phyloP scores from a whole-genome alignment of 2,113 vertebrate species.

The Mastomys coucha region DNA sequence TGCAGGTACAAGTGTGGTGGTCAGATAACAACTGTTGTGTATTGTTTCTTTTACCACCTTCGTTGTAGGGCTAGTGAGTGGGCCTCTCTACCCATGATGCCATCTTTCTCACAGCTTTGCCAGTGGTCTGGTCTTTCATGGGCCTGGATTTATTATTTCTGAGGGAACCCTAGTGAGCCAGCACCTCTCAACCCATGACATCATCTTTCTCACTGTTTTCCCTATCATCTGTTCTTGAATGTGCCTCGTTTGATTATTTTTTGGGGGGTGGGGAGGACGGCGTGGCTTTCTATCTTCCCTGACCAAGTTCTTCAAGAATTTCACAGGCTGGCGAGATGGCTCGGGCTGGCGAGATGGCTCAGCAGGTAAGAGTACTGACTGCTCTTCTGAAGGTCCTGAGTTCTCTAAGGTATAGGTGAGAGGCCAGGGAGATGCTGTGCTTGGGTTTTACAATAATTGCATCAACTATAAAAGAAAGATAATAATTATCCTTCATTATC shows the following conservation, averaged over 20 bases:
- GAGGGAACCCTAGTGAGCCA: background rate
- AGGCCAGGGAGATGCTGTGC: background rate
- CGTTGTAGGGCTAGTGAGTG: background rate
- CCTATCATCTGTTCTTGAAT: background rate
- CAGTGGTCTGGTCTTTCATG: background rate
- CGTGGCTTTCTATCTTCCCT: background rate
- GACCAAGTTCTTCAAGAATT: background rate
- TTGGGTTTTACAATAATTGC: background rate
- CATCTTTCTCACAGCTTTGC: background rate
- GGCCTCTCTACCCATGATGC: background rate
- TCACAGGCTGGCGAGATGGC: background rate
- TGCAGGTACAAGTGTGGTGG: background rate
- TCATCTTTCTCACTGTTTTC: background rate
- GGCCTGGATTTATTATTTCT: background rate
- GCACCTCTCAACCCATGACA: background rate
- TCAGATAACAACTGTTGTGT: background rate
- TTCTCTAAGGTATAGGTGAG: no score
- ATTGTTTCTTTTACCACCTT: background rate
- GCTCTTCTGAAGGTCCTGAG: no score
- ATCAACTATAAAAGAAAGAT: conserved; percentile 22
- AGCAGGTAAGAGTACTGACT: no score
- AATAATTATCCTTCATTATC: background rate
- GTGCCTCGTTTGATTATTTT: background rate
- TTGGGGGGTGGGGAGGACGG: no score
- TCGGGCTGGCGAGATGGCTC: no score